Percentiles rank a stretch among this genome's conserved stretches.
phyloP scores from a whole-genome alignment of 2,797 vertebrate species.

The Falco columbarius region DNA sequence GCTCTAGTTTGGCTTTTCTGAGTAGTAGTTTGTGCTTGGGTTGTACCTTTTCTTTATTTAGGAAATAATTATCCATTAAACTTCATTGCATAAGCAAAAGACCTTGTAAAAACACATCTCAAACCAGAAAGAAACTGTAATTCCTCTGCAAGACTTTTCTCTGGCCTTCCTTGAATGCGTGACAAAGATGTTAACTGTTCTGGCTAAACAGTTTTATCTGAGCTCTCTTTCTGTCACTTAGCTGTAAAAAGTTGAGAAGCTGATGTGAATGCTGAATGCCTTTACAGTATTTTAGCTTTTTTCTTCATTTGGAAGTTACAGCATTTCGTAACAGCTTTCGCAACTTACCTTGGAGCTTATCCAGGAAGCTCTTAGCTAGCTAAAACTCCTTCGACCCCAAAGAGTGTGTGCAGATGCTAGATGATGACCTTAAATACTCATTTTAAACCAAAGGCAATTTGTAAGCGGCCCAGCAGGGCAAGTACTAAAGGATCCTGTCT shows the following conservation, averaged over 20 bases:
- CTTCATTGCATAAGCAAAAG: not conserved
- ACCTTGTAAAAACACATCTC: not conserved
- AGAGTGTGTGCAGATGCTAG: not conserved
- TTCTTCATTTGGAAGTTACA: not conserved
- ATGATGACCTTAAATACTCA: not conserved
- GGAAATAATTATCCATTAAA: not conserved
- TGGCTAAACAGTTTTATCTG: not conserved
- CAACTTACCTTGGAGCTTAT: not conserved
- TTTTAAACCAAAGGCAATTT: not conserved
- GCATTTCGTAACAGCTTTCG: not conserved
- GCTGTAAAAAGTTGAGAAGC: not conserved
- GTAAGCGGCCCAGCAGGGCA: not conserved
- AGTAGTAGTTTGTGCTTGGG: not conserved
- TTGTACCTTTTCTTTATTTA: not conserved
- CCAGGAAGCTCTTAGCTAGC: not conserved
- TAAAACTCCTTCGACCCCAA: not conserved
- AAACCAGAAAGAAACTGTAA: not conserved
- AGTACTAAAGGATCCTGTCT: not conserved
- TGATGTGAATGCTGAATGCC: not conserved
- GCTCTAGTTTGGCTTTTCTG: not conserved
- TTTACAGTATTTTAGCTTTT: not conserved
- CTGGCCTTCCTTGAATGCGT: rapidly evolving
- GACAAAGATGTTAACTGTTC: not conserved
- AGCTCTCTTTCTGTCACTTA: not conserved
- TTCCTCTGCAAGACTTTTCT: not conserved